phyloP scores from a whole-genome alignment of 2,797 vertebrate species.

The Darevskia nairensis region DNA sequence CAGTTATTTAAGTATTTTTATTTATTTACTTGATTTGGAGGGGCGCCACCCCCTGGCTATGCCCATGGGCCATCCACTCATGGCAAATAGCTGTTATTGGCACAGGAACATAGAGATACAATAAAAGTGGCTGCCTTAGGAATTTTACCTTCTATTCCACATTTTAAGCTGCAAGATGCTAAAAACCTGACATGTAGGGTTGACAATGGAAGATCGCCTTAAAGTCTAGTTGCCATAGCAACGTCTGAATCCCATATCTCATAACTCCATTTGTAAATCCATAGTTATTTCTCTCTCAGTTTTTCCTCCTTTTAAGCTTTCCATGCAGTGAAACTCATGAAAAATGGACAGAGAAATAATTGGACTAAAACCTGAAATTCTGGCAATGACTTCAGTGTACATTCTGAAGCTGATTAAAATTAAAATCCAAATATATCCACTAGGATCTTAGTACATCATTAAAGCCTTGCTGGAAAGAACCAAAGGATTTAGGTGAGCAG shows the following conservation, averaged over 20 bases:
- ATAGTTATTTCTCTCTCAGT: neutral
- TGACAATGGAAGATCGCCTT: neutral
- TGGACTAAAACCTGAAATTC: constrained; percentile 2
- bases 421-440: neutral
- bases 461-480: neutral
- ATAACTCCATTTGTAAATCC: neutral
- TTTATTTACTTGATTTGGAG: no score
- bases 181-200: neutral
- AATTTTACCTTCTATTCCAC: neutral
- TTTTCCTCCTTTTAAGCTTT: constrained; percentile 1
- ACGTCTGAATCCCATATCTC: neutral
- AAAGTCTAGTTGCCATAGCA: constrained; percentile 32
- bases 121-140: neutral
- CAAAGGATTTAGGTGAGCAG: neutral
- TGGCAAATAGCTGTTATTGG: neutral
- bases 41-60: no score
- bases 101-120: neutral
- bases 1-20: no score
- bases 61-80: no score
- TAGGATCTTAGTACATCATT: neutral
- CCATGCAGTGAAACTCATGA: neutral
- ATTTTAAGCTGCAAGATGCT: constrained; percentile 12
- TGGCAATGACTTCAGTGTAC: neutral
- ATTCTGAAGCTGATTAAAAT: neutral
- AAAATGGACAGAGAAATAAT: constrained; percentile 18